Base-by-base conservation (phyloP, 1,140 invertebrate species). In the Macrotrachela quadricornifera region DNA sequence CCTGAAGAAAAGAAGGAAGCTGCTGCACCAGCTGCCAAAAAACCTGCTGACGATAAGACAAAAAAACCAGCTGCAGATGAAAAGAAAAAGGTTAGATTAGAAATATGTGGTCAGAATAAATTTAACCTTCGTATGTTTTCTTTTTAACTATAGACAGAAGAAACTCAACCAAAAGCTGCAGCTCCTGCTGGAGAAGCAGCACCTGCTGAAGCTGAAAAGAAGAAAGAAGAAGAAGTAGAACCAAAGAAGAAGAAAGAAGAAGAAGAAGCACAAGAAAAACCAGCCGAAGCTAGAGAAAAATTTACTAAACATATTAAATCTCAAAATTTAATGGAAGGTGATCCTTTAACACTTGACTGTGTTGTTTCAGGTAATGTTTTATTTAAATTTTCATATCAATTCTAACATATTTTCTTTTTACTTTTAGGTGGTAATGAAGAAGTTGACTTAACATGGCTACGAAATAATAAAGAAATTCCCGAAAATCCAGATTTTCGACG, bases 201-300 rank as follows among this genome's bases (percentile, higher is more conserved):
- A 6, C 30, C 45, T 12, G 45, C 45, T 46, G 21, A 21, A 30
- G 3, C 21, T 4, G 21, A 30, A 8, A 30, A 40, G 14, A 36
- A 30, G 4, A 1, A 11, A 39, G 50, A 21, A 46, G 12, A 42
- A 12, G 43, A 10, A 17, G 42, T 41, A 14, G n/a, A 30, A 15
- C 11, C 12, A 39, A 40, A 51, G 76, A 30, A 30, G 21, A 30
- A 30, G 21, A 30, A 30, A 30, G 21, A 30, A 30, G 21, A 30
- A 30, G 21, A 30, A 30, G 21, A 30, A 30, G 3, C 41, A 17
- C 15, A 14, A 52, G 44, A 11, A 17, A 45, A 44, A 41, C 3
- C 41, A 4, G 41, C 16, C 13, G 14, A 6, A 39, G 38, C 17
- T 18, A 54, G 49, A 50, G 44, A 43, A 17, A 30, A 30, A 14